Conservation (phyloP, 1,140 invertebrate species). For the Drosophila dunni region DNA sequence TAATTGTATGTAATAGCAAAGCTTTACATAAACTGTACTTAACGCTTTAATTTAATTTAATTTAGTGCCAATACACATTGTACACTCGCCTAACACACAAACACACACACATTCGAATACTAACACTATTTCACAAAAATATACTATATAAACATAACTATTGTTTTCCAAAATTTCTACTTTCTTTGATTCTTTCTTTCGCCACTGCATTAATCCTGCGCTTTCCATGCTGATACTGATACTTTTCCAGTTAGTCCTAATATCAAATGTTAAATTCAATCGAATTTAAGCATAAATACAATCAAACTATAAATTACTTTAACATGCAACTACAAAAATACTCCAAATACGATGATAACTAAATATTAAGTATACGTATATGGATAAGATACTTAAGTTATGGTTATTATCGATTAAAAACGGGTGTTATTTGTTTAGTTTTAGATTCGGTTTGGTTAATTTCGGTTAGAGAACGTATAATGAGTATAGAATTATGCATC, state of each 20-base stretch:
- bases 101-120: slow-evolving; percentile 24
- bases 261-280: slow-evolving; percentile 80
- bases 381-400: neutral
- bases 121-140: slow-evolving; percentile 50
- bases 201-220: slow-evolving; percentile 43
- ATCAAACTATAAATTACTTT: slow-evolving; percentile 80
- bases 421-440: slow-evolving; percentile 43
- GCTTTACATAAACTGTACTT: slow-evolving; percentile 67
- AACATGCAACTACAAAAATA: slow-evolving; percentile 66
- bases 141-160: slow-evolving; percentile 52
- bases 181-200: slow-evolving; percentile 30
- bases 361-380: slow-evolving; percentile 11
- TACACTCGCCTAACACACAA: slow-evolving; percentile 36
- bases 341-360: slow-evolving; percentile 45
- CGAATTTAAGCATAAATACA: slow-evolving; percentile 82
- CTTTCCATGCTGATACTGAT: slow-evolving; percentile 60
- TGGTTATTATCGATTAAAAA: slow-evolving; percentile 18
- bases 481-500: slow-evolving; percentile 27
- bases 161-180: slow-evolving; percentile 25
- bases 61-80: slow-evolving; percentile 42
- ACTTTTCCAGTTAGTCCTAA: slow-evolving; percentile 58
- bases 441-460: slow-evolving; percentile 9
- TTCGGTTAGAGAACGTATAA: slow-evolving; percentile 21
- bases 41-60: slow-evolving; percentile 62
- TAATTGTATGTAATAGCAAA: slow-evolving; percentile 56